Evolutionary conservation across 2,113 vertebrate genomes (phyloP).

Genomic region (Sinocyclocheilus maitianheensis): DNA sequence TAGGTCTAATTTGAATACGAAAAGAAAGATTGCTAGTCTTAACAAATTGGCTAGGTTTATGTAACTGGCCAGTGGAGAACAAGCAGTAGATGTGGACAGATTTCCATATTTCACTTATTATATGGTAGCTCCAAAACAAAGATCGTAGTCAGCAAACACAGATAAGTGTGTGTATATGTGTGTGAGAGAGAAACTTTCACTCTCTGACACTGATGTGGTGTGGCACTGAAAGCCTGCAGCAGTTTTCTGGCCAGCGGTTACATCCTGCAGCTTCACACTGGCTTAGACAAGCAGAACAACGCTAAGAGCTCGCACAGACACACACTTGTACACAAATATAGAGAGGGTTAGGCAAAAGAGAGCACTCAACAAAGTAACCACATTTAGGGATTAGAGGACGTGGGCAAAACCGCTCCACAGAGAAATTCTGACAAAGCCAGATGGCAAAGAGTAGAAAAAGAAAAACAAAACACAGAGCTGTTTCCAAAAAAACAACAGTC

Average conservation of each 20-base stretch:
- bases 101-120: conserved; percentile 30
- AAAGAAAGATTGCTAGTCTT: not conserved
- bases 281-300: conserved; percentile 39
- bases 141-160: conserved; percentile 10
- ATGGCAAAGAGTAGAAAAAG: not conserved
- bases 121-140: conserved; percentile 6
- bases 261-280: conserved; percentile 57
- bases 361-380: conserved; percentile 42
- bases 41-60: not conserved
- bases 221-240: conserved; percentile 72
- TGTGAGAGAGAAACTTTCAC: not conserved
- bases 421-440: conserved; percentile 21
- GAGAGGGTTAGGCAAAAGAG: conserved; percentile 35
- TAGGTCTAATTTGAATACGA: no score
- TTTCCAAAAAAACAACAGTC: not conserved
- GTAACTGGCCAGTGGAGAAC: not conserved
- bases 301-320: conserved; percentile 34
- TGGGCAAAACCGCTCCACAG: not conserved
- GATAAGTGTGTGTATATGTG: conserved; percentile 21
- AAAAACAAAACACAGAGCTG: not conserved
- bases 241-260: conserved; percentile 61
- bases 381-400: conserved; percentile 39
- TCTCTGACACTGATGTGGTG: conserved; percentile 68
- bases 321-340: conserved; percentile 40
- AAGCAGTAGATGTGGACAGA: not conserved